Evolutionary conservation across 1,140 invertebrate genomes (phyloP), one percentile per base, ranked within the genome.

Genomic region (Rhynchophorus ferrugineus): DNA sequence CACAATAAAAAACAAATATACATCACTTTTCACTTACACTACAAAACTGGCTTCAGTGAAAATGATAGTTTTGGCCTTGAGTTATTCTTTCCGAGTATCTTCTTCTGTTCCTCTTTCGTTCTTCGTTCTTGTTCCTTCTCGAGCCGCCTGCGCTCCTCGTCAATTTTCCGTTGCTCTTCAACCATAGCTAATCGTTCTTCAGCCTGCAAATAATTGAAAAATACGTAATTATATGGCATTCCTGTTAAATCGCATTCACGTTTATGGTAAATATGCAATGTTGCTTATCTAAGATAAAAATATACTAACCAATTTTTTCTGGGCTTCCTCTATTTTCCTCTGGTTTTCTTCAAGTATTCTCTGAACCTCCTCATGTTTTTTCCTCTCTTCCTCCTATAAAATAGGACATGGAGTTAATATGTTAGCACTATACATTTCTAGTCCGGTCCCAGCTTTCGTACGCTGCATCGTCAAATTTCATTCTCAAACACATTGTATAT

Each of bases 341-440:
- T 95, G 95, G 79, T 97, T 97, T 79, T 97, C 92, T 65, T 91
- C 91, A 83, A 96, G 86, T 72, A 97, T 97, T 73, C 83, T 82
- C 76, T 97, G 92, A 63, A 96, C 78, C 74, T 93, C 90, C 81
- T 92, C 86, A 61, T 91, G 82, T 77, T 95, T 95, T 75, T 85
- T 84, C 74, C 81, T 81, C 79, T 96, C 93, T 81, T 95, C 91
- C 78, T 95, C 92, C 93, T 96, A 82, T 78, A 79, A 77, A 75
- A 69, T 62, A 63, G 54, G 58, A 19, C 13, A 17, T 18, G 21
- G 34, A 57, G 54, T 64, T 47, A 61, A 54, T 56, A 53, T 44
- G 19, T 41, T 29, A 29, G 34, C 18, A 44, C 16, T 22, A 49
- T 29, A 20, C 47, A 41, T 34, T 49, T 54, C 39, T 21, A 35